phyloP scores from a whole-genome alignment of 1,140 invertebrate genomes.

The Hydropsyche tenuis region DNA sequence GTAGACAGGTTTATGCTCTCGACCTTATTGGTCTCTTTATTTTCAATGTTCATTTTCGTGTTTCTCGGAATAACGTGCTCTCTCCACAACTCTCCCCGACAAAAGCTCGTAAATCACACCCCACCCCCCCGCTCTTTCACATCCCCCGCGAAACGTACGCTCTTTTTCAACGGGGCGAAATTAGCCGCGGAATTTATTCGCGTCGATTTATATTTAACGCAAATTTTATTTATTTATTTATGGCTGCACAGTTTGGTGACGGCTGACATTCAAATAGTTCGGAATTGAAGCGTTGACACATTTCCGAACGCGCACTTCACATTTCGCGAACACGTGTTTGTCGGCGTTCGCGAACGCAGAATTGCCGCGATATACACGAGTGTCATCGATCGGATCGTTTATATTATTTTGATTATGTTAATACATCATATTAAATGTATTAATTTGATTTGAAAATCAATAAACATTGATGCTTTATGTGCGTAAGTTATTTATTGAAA shows the following conservation, averaged over 20 bases:
- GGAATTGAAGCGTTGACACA: conserved; percentile 28
- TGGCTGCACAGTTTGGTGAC: conserved; percentile 16
- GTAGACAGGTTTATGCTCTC: conserved; percentile 25
- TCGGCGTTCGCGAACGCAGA: not conserved
- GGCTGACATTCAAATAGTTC: conserved; percentile 10
- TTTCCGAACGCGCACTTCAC: conserved; percentile 20
- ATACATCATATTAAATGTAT: no score
- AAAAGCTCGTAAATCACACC: conserved; percentile 20
- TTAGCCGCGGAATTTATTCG: no score
- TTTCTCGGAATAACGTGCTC: not conserved
- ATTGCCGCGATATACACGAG: not conserved
- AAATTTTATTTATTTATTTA: no score
- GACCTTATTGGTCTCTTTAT: conserved; percentile 28
- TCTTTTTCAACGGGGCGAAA: no score
- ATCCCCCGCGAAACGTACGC: no score
- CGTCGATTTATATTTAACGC: no score
- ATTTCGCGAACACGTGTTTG: conserved; percentile 39
- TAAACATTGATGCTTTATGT: no score
- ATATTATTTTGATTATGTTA: no score
- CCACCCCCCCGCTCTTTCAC: no score
- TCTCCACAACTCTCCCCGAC: not conserved
- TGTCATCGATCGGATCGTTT: not conserved
- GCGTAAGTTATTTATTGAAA: no score
- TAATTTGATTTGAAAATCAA: no score
- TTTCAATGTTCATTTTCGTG: conserved; percentile 24